Conservation (phyloP, 2,888 invertebrate genomes). For the Catocala fraxini region DNA sequence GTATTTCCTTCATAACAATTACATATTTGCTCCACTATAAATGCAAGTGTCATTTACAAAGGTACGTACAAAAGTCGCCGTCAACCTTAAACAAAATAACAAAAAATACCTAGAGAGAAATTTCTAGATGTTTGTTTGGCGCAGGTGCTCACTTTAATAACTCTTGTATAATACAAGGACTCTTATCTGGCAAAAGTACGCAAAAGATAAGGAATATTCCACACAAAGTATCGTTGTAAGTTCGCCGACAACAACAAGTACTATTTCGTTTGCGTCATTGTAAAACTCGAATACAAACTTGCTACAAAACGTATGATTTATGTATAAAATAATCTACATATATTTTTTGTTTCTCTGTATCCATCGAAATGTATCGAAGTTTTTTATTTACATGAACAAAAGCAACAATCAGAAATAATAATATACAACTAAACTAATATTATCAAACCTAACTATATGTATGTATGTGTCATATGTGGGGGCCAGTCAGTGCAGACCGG, state of each 20-base stretch:
- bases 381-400: too few species aligned
- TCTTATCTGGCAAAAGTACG: slow-evolving; percentile 42
- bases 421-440: too few species aligned
- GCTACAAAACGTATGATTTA: too few species aligned
- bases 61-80: background rate
- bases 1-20: too few species aligned
- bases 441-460: too few species aligned
- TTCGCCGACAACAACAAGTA: slow-evolving; percentile 10
- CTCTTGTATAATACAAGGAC: slow-evolving; percentile 50
- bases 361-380: too few species aligned
- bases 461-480: too few species aligned
- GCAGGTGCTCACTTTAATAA: slow-evolving; percentile 59
- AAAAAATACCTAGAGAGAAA: slow-evolving; percentile 54
- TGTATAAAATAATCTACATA: too few species aligned
- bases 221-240: slow-evolving; percentile 28
- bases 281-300: too few species aligned
- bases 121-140: slow-evolving; percentile 50
- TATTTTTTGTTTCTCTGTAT: too few species aligned
- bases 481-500: too few species aligned
- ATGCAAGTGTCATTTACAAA: background rate
- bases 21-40: background rate
- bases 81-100: background rate
- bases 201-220: slow-evolving; percentile 44
- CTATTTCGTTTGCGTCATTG: background rate
- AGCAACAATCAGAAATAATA: too few species aligned